Evolutionary conservation across 2,113 vertebrate species (phyloP), one percentile per base, ranked within the genome.

Genomic region (Catharus minimus): DNA sequence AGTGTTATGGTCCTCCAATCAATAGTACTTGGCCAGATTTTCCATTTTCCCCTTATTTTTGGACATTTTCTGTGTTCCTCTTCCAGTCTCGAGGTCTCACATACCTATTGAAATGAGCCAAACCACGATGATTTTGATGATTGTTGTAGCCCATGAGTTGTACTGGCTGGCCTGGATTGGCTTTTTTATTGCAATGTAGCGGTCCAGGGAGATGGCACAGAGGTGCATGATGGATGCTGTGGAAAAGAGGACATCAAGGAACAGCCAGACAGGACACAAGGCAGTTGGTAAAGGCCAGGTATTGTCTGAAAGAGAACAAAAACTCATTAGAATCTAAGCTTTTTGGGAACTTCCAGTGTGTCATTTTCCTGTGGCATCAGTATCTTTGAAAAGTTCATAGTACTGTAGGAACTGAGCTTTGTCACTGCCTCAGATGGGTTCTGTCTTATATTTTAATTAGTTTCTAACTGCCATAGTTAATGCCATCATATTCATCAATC

Each of bases 151-250:
- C 96, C 98, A 97, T 38, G 99, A 99, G 85, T 99, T 99, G 97
- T 97, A 99, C 91, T 99, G 99, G 95, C 98, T 99, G 94, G 99
- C 98, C 91, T 99, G 99, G 78, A 99, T 99, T 80, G 99, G 99
- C 96, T 98, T 99, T 97, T 99, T 99, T 94, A 99, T 99, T 6
- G 99, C 99, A 82, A 99, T 98, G 58, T 99, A 99, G 73, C 99
- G 99, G 95, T 99, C 99, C 75, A 99, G 97, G 28, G 99, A 99
- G 97, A 99, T 99, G 96, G 99, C 99, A 50, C 99, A 99, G 72
- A 99, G 98, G 79, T 99, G 99, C 98, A 99, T 99, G 95, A 99
- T 99, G 92, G 99, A 99, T 39, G 99, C 99, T 10, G 99, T 99
- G 82, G 99, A 99, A 95, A 99, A 99, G 90, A 99, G 98, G 93